These are phyloP conservation scores for Calliopum simillimum DNA, from an alignment of 2,888 invertebrate species.

Conservation along the genomic window DNA sequence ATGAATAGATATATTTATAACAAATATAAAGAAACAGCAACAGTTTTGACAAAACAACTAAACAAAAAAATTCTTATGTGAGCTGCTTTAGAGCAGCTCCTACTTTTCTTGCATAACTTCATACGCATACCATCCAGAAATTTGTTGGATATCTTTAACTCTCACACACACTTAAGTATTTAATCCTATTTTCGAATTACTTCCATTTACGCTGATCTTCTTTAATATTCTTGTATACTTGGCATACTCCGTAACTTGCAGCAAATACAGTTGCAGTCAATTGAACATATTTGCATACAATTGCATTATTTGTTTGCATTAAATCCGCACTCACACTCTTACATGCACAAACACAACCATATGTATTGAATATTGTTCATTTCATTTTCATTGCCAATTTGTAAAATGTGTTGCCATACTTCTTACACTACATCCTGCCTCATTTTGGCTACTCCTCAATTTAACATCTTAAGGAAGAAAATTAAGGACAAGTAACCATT, in stretches of 20 bases:
- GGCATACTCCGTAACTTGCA: not conserved
- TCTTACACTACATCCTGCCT: not conserved
- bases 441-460: not conserved
- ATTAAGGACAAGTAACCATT: too few species aligned
- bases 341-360: not conserved
- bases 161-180: not conserved
- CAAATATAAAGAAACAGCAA: too few species aligned
- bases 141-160: not conserved
- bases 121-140: not conserved
- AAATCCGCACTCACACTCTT: not conserved
- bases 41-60: too few species aligned
- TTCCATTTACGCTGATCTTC: not conserved
- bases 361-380: not conserved
- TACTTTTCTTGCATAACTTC: not conserved
- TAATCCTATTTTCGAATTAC: conserved; percentile 5
- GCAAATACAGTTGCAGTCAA: conserved; percentile 13
- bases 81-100: not conserved
- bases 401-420: not conserved
- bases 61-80: too few species aligned
- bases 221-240: not conserved
- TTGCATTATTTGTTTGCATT: conserved; percentile 33
- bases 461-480: too few species aligned
- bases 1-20: too few species aligned
- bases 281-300: conserved; percentile 27
- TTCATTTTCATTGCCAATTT: conserved; percentile 27